phyloP scores from a whole-genome alignment of 2,113 vertebrate species.

The Pampusana beccarii region DNA sequence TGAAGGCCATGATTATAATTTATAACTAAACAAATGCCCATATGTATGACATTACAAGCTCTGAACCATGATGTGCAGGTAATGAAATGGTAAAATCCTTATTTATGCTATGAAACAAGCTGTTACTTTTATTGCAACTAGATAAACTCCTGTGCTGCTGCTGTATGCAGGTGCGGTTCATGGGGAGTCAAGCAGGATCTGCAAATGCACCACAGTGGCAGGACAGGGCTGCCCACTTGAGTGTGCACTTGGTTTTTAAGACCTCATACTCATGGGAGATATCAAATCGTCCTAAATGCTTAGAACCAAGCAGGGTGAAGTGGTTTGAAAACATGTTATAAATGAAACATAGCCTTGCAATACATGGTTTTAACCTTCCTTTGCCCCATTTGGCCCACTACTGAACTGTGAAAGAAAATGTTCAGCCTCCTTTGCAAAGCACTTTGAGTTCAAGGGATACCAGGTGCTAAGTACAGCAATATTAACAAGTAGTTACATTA shows the following conservation, averaged over 20 bases:
- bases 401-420: not conserved
- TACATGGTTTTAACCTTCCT: not conserved
- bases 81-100: slow-evolving; percentile 11
- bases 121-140: not conserved
- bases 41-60: slow-evolving; percentile 15
- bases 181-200: not conserved
- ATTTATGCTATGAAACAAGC: slow-evolving; percentile 36
- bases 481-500: not conserved
- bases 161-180: not conserved
- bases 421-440: not conserved
- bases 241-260: not conserved
- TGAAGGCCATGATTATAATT: slow-evolving; percentile 28
- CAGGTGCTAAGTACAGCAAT: not conserved
- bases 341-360: not conserved
- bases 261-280: not conserved
- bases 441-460: not conserved
- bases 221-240: not conserved
- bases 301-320: not conserved
- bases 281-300: not conserved
- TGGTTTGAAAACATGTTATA: not conserved
- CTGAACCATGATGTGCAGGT: slow-evolving; percentile 15
- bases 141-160: not conserved
- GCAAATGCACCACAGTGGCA: not conserved
- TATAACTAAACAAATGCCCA: slow-evolving; percentile 9
- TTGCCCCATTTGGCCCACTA: not conserved